Conservation (phyloP, 2,888 invertebrate genomes). For the Apamea sordens region DNA sequence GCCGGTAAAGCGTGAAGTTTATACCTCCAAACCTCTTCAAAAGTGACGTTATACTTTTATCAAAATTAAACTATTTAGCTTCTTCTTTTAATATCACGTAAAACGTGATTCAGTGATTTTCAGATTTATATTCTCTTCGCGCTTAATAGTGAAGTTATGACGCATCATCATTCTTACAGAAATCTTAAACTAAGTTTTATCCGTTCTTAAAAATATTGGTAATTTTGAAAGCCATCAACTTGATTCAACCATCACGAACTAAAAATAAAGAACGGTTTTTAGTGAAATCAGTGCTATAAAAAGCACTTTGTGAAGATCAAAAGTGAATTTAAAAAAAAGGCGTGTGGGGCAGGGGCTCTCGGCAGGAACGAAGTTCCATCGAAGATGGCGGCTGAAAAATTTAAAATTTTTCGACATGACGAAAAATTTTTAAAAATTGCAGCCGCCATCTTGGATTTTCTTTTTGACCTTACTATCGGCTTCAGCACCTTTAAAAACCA, state of each 20-base stretch:
- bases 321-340: not conserved
- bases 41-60: slow-evolving; percentile 43
- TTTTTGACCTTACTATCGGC: no score
- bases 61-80: slow-evolving; percentile 48
- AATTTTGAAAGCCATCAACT: not conserved
- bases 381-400: no score
- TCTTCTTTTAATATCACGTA: slow-evolving; percentile 31
- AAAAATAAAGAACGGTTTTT: not conserved
- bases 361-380: no score
- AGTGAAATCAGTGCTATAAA: not conserved
- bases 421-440: no score
- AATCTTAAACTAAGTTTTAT: slow-evolving; percentile 2
- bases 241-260: not conserved
- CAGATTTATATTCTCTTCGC: slow-evolving; percentile 42
- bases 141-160: slow-evolving; percentile 13
- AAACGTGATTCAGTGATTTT: slow-evolving; percentile 43
- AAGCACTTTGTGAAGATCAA: not conserved
- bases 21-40: slow-evolving; percentile 46
- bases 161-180: slow-evolving; percentile 42
- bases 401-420: no score
- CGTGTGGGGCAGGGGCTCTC: no score
- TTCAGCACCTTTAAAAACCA: no score
- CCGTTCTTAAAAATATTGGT: not conserved
- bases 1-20: slow-evolving; percentile 53
- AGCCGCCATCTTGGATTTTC: no score